A percentile compares a stretch with the other conserved stretches of the same genome.
Conservation (phyloP, 2,888 invertebrate species). For the Spicauda simplicius region DNA sequence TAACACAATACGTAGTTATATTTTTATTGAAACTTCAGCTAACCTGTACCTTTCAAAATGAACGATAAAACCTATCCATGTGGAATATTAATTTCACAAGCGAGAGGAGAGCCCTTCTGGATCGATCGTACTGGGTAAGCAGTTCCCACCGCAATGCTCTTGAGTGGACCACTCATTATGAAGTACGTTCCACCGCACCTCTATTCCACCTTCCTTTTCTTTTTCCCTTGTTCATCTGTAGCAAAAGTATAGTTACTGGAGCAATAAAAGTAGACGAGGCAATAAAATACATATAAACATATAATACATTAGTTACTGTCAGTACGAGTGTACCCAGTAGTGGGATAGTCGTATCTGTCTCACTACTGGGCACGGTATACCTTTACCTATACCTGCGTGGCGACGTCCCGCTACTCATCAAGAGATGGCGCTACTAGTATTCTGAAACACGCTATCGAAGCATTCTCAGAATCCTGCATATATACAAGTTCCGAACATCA, state of each 20-base stretch:
- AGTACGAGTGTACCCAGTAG: no score
- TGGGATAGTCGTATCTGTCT: no score
- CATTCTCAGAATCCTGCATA: no score
- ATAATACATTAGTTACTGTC: no score
- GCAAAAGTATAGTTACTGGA: neutral
- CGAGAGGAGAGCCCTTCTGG: neutral
- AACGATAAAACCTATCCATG: neutral
- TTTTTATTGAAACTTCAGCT: slow-evolving; percentile 1
- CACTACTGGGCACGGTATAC: no score
- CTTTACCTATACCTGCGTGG: no score
- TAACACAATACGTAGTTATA: neutral
- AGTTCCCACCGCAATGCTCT: slow-evolving; percentile 10
- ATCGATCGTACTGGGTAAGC: slow-evolving; percentile 1
- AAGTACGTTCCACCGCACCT: neutral
- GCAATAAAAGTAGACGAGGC: no score
- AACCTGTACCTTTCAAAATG: neutral
- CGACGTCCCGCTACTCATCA: no score
- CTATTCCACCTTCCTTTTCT: neutral
- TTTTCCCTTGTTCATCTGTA: neutral
- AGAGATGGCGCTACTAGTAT: no score
- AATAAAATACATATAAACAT: no score
- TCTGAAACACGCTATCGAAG: no score
- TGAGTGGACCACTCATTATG: slow-evolving; percentile 3
- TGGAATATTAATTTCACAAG: neutral
- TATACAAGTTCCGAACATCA: no score